Percentiles rank a stretch among this genome's conserved stretches.
Evolutionary conservation across 2,113 vertebrate genomes (phyloP).

Genomic region (Lichenostomus cassidix): DNA sequence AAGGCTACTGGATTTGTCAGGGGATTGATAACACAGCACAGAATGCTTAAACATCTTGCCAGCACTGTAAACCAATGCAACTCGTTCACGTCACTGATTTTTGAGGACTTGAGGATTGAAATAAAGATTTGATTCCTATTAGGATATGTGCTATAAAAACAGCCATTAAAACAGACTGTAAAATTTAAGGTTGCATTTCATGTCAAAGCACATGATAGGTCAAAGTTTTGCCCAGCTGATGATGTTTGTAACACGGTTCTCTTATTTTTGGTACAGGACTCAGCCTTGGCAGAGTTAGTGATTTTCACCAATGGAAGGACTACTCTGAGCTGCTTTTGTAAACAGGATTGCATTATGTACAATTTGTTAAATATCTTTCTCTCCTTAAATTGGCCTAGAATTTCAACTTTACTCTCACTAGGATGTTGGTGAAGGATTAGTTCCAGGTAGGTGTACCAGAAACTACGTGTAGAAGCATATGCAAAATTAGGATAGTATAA

Average conservation of each 20-base stretch:
- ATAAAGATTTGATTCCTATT: neutral
- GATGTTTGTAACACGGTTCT: neutral
- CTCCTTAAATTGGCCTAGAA: neutral
- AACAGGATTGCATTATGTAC: neutral
- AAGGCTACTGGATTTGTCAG: neutral
- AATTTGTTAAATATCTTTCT: neutral
- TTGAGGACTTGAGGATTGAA: neutral
- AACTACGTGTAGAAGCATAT: accelerated
- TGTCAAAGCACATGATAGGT: neutral
- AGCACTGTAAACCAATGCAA: neutral
- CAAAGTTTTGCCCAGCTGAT: neutral
- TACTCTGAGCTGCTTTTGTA: neutral
- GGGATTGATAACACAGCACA: neutral
- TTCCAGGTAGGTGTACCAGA: neutral
- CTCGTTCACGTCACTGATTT: neutral
- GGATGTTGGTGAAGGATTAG: neutral
- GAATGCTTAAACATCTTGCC: neutral
- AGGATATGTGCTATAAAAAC: neutral
- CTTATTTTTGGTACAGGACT: neutral
- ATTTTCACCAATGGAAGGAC: neutral
- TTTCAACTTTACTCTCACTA: neutral
- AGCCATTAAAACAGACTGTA: neutral
- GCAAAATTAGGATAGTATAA: neutral
- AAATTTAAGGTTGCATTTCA: neutral
- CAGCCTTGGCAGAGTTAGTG: neutral